Conservation (phyloP, 2,888 invertebrate species). For the Rhopalosiphum nymphaeae region DNA sequence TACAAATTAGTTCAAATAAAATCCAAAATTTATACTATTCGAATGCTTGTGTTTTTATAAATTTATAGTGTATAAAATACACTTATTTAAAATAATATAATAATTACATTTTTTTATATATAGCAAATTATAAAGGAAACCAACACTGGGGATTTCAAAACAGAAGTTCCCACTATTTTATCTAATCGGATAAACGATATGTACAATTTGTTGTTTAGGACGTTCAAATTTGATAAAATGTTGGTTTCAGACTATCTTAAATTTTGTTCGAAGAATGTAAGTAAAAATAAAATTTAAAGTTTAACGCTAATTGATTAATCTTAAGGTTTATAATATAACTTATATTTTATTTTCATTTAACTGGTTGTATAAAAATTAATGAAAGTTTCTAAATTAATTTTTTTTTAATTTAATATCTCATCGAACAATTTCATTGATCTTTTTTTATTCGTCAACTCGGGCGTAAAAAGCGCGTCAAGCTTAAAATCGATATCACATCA, state of each 20-base stretch:
- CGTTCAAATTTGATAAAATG: neutral
- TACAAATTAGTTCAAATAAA: neutral
- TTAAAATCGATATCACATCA: too few relatives aligned
- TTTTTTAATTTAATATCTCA: neutral
- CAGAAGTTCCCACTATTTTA: neutral
- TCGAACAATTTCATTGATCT: too few relatives aligned
- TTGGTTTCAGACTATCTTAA: neutral
- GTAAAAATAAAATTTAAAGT: neutral
- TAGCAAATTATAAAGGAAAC: neutral
- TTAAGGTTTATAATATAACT: neutral
- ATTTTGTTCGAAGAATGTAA: conserved; percentile 5
- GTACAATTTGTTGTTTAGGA: neutral
- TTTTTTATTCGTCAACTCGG: too few relatives aligned
- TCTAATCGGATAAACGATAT: neutral
- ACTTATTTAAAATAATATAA: neutral
- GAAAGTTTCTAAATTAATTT: neutral
- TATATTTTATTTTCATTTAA: neutral
- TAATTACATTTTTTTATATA: neutral
- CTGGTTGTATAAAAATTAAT: neutral
- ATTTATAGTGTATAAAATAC: too few relatives aligned
- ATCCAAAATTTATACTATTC: neutral
- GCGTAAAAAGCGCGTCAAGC: too few relatives aligned
- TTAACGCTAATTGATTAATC: neutral
- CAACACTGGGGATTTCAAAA: neutral
- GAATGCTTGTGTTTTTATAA: neutral